Evolutionary conservation across 2,797 vertebrate species (phyloP).

Genomic region (Betta splendens): DNA sequence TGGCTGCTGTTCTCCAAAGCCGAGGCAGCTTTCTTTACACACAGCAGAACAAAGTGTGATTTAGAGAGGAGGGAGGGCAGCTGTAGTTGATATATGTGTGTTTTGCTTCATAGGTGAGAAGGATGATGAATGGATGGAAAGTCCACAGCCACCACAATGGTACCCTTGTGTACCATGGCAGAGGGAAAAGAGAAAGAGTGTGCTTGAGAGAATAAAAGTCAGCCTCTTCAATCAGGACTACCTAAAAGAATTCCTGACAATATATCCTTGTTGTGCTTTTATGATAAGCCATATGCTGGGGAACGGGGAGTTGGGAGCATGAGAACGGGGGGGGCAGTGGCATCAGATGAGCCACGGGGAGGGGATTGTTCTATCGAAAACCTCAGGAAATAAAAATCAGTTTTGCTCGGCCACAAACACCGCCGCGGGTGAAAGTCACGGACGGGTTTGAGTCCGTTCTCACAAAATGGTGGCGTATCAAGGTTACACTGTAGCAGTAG

Average conservation of each 20-base stretch:
- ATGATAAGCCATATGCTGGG: slow-evolving; percentile 77
- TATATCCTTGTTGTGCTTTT: slow-evolving; percentile 82
- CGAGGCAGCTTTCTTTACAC: slow-evolving; percentile 67
- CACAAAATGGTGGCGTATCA: slow-evolving; percentile 38
- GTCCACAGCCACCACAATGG: slow-evolving; percentile 74
- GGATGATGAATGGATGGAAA: slow-evolving; percentile 77
- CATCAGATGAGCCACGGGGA: slow-evolving; percentile 72
- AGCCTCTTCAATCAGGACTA: slow-evolving; percentile 82
- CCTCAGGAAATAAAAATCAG: slow-evolving; percentile 70
- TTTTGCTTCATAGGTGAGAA: slow-evolving; percentile 80
- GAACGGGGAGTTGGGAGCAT: slow-evolving; percentile 37
- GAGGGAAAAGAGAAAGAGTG: slow-evolving; percentile 66
- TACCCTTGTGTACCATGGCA: slow-evolving; percentile 72
- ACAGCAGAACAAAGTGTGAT: slow-evolving; percentile 77
- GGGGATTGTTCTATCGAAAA: slow-evolving; percentile 68
- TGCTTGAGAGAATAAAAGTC: slow-evolving; percentile 76
- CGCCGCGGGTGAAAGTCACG: slow-evolving; percentile 61
- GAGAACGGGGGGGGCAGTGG: slow-evolving; percentile 46
- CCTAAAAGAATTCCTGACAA: slow-evolving; percentile 81
- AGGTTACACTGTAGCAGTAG: too few species aligned
- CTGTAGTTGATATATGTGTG: slow-evolving; percentile 75
- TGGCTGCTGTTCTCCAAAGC: slow-evolving; percentile 62
- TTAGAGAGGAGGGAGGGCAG: slow-evolving; percentile 72
- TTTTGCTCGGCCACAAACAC: slow-evolving; percentile 75
- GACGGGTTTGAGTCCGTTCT: slow-evolving; percentile 53